Conservation (phyloP, 2,113 vertebrate genomes). For the Leiothrix lutea region DNA sequence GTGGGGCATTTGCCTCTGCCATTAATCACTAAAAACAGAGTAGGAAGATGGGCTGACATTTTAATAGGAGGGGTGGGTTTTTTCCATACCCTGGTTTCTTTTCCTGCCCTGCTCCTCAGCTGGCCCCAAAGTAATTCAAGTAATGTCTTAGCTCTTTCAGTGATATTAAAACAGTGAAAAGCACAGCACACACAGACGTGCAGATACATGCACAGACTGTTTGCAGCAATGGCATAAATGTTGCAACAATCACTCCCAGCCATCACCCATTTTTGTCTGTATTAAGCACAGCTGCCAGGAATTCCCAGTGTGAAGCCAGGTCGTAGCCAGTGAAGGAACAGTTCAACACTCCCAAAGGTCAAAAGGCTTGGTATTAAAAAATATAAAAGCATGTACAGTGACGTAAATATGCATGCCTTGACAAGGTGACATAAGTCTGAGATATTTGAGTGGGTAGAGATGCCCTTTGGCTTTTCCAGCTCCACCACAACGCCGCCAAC, state of each 20-base stretch:
- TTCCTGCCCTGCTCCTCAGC: neutral
- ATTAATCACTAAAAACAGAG: neutral
- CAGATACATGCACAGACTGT: conserved; percentile 9
- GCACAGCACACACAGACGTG: neutral
- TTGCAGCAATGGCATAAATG: neutral
- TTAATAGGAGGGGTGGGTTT: neutral
- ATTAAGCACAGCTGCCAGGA: conserved; percentile 2
- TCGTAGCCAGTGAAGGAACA: conserved; percentile 28
- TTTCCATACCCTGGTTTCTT: neutral
- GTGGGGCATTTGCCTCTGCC: neutral
- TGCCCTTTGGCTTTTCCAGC: conserved; percentile 37
- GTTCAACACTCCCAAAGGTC: conserved; percentile 52
- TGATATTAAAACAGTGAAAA: neutral
- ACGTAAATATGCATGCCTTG: conserved; percentile 45
- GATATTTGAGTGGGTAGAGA: conserved; percentile 52
- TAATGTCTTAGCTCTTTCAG: neutral
- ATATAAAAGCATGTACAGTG: conserved; percentile 41
- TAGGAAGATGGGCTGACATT: neutral
- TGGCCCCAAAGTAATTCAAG: neutral
- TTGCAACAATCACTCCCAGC: conserved; percentile 19
- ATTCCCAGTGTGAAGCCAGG: neutral
- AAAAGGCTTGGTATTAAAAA: conserved; percentile 58
- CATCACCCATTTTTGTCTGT: neutral
- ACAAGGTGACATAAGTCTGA: conserved; percentile 52
- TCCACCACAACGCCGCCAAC: neutral